Evolutionary conservation across 2,113 vertebrate genomes (phyloP).

Genomic region (Brachionichthys hirsutus): DNA sequence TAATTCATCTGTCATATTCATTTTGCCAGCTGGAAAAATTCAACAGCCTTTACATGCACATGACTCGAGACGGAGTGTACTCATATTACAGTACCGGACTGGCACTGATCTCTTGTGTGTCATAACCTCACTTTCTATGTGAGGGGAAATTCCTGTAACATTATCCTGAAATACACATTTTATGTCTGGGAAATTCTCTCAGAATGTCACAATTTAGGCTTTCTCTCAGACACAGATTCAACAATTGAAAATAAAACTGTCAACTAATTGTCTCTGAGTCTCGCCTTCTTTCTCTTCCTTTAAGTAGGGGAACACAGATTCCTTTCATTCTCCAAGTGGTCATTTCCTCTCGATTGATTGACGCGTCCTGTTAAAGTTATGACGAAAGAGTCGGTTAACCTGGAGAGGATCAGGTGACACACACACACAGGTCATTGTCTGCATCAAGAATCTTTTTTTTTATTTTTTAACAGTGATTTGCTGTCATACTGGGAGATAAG

Average conservation of each 20-base stretch:
- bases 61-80: slow-evolving; percentile 29
- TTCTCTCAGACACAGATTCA: slow-evolving; percentile 35
- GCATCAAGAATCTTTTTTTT: too few relatives aligned
- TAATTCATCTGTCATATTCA: slow-evolving; percentile 22
- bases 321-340: slow-evolving; percentile 54
- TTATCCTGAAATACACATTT: slow-evolving; percentile 52
- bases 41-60: slow-evolving; percentile 17
- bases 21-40: slow-evolving; percentile 33
- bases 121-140: slow-evolving; percentile 59
- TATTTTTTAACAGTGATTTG: too few relatives aligned
- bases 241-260: slow-evolving; percentile 49
- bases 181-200: slow-evolving; percentile 60
- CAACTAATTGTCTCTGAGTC: slow-evolving; percentile 44
- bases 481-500: too few relatives aligned
- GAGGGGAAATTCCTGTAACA: slow-evolving; percentile 66
- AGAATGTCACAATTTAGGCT: slow-evolving; percentile 50
- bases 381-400: slow-evolving; percentile 52
- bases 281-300: slow-evolving; percentile 11
- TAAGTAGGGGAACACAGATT: slow-evolving; percentile 38
- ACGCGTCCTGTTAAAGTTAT: slow-evolving; percentile 65
- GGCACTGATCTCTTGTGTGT: slow-evolving; percentile 58
- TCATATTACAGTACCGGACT: slow-evolving; percentile 46
- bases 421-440: background rate
- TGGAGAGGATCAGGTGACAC: slow-evolving; percentile 29
- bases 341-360: slow-evolving; percentile 73